Evolutionary conservation across 2,888 invertebrate species (phyloP), one percentile per base, ranked within the genome.

Genomic region (Serripes groenlandicus): DNA sequence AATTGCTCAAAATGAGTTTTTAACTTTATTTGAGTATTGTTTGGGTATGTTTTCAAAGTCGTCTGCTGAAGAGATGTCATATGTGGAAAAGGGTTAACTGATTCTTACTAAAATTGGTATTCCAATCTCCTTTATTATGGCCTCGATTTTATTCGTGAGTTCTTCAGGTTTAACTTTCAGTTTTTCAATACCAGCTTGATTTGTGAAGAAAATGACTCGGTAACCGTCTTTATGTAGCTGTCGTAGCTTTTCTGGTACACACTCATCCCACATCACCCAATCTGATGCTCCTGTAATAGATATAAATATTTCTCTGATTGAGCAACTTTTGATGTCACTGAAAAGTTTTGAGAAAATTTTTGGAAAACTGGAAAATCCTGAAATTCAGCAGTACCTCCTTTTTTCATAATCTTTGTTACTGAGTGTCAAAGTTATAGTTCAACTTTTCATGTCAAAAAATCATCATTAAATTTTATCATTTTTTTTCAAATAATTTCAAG

Each of bases 181-280:
- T 80, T 94, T 94, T 71, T 93, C 93, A 60, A 94, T 92, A 37
- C 93, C 93, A 26, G 92, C 94, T 85, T 94, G 94, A 76, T 94
- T 94, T 11, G 94, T 93, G 83, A 94, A 92, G 80, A 94, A 93
- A 4, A 93, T 90, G 35, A 94, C 88, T 34, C 93, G 85, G 83
- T 90, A 93, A 0, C 92, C 93, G 79, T 92, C 91, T 42, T 90
- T 81, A 66, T 93, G 49, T n/a, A 93, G 86, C 42, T 91, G 82
- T 66, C 89, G 89, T 60, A 94, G 79, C 81, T 92, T 94, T 34
- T 87, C 84, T 11, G 92, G 92, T 15, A 94, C 93, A 69, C 90
- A 85, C 0, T 91, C 89, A 82, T 92, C 90, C 92, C 93, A 91
- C 87, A 92, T 94, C 78, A 89, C 92, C 94, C 94, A 94, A 78